phyloP scores from a whole-genome alignment of 2,113 vertebrate species.

The Gymnobelideus leadbeateri region DNA sequence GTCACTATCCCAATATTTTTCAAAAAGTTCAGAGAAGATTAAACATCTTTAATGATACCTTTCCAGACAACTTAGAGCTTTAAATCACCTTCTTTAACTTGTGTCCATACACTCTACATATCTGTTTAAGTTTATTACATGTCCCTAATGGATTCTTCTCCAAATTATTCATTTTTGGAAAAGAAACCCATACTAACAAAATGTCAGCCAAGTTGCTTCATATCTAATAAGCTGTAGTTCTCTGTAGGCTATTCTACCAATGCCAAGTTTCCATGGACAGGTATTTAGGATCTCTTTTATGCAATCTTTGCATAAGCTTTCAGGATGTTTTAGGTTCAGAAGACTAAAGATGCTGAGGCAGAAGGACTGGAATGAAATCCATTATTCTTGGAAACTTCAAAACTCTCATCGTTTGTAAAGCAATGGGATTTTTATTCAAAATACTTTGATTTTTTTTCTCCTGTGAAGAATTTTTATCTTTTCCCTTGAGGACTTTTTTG shows the following conservation, averaged over 20 bases:
- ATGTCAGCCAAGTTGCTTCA: constrained; percentile 84
- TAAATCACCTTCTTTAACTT: constrained; percentile 77
- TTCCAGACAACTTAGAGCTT: constrained; percentile 28
- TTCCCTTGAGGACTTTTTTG: not conserved
- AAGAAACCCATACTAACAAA: constrained; percentile 82
- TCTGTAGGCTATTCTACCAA: constrained; percentile 80
- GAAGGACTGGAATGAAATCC: constrained; percentile 84
- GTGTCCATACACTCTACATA: constrained; percentile 84
- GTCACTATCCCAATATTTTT: constrained; percentile 81
- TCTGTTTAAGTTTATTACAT: constrained; percentile 84
- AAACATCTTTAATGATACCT: constrained; percentile 75
- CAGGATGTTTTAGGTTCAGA: constrained; percentile 47
- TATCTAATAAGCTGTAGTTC: constrained; percentile 84
- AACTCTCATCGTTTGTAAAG: constrained; percentile 75
- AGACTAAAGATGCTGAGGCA: constrained; percentile 78
- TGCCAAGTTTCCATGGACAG: constrained; percentile 87
- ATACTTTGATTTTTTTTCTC: not conserved
- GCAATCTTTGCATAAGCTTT: constrained; percentile 23
- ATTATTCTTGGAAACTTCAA: constrained; percentile 81
- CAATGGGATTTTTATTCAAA: constrained; percentile 55
- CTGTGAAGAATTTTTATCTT: not conserved
- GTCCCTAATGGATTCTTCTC: constrained; percentile 85
- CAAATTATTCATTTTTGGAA: constrained; percentile 80
- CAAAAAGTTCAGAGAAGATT: constrained; percentile 87
- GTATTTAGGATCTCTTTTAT: constrained; percentile 81